A percentile compares a stretch with the other conserved stretches of the same genome.
Conservation (phyloP, 1,140 invertebrate species). For the silkworm (Bombyx mori) region ASM3026992v2 NC_085118.1:10623001-10623500, state of each 20-base stretch:
- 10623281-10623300: slow-evolving; percentile 55
- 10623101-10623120: no score
- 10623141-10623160: no score
- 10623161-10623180: no score
- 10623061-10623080: no score
- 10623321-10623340: slow-evolving; percentile 48
- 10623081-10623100: no score
- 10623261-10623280: slow-evolving; percentile 56
- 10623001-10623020: no score
- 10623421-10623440: slow-evolving; percentile 86
- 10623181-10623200: no score
- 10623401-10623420: slow-evolving; percentile 90
- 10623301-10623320: slow-evolving; percentile 49
- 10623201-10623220: no score
- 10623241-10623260: not conserved
- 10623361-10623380: slow-evolving; percentile 56
- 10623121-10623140: no score
- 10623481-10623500: slow-evolving; percentile 71
- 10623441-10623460: slow-evolving; percentile 84
- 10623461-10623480: slow-evolving; percentile 65
- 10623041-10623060: no score
- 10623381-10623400: slow-evolving; percentile 85
- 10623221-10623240: no score
- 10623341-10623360: slow-evolving; percentile 63
- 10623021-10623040: no score